Evolutionary conservation across 2,797 vertebrate species (phyloP), one percentile per base, ranked within the genome.

Genomic region (Sebastes diaconus): DNA sequence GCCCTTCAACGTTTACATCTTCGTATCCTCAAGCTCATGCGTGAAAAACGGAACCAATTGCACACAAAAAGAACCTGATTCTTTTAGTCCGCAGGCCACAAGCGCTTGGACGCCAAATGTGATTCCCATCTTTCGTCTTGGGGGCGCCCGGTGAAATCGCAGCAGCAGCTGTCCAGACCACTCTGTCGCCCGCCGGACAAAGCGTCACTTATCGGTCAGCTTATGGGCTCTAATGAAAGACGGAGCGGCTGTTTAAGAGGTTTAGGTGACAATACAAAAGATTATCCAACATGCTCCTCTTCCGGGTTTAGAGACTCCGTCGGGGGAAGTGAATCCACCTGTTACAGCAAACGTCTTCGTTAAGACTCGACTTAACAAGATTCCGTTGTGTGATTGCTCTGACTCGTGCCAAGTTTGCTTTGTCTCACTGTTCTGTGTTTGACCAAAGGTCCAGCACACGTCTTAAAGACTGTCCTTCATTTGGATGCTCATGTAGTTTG

Each of bases 91-190:
- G 20, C 8, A 22, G n/a, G 64, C 75, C 42, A 46, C 20, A 6
- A 77, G 58, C 46, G 11, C 61, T 65, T 8, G 20, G 65, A 77
- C 18, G 55, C 84, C 64, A 74, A 86, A 83, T 80, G 83, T 73
- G 80, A 84, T 52, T 79, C 72, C 32, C 54, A 13, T 86, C 79
- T 80, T 84, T 70, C 4, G 46, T 75, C 66, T 16, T 34, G 13
- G 12, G 14, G 64, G 57, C 4, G n/a, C 7, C 14, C 6, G 7
- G 10, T 18, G 64, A 80, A 89, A 83, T 42, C 3, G 8, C 81
- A 27, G 9, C 82, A 30, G 79, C 91, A 93, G 90, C 93, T 93
- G 92, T 77, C 3, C 3, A 34, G 52, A 57, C 63, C 84, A 12
- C 42, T 90, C 85, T 57, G 75, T 81, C 58, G 55, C 4, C 20